Evolutionary conservation across 35 echinoderm and acorn worm species (phyloP).

Genomic region (Patiria miniata): DNA sequence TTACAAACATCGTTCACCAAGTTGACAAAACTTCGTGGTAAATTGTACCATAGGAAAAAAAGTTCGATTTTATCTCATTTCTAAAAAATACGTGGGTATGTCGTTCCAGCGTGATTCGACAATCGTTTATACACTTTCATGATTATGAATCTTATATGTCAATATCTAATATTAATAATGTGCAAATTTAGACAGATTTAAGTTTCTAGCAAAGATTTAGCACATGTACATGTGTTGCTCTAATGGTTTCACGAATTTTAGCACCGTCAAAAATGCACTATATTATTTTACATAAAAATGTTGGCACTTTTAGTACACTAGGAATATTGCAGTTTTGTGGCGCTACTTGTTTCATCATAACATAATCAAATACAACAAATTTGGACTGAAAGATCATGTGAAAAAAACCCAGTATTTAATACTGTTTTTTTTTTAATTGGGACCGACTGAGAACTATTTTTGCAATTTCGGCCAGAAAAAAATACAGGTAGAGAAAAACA

Average conservation of each 20-base stretch:
- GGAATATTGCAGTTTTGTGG: neutral
- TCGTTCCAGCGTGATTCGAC: neutral
- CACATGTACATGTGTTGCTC: neutral
- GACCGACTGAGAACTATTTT: too few relatives aligned
- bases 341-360: neutral
- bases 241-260: neutral
- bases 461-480: too few relatives aligned
- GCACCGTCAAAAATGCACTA: neutral
- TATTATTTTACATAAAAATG: neutral
- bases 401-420: too few relatives aligned
- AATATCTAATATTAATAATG: neutral
- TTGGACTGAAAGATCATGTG: too few relatives aligned
- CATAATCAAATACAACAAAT: too few relatives aligned
- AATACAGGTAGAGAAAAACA: too few relatives aligned
- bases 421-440: too few relatives aligned
- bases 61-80: neutral
- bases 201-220: neutral
- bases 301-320: neutral
- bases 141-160: neutral
- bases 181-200: neutral
- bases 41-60: neutral
- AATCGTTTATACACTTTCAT: neutral
- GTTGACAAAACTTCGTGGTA: neutral
- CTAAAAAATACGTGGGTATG: neutral
- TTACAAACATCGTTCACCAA: neutral